These are phyloP conservation scores for Characodon lateralis DNA, from an alignment of 2,797 vertebrate genomes.

Conservation along the genomic window DNA sequence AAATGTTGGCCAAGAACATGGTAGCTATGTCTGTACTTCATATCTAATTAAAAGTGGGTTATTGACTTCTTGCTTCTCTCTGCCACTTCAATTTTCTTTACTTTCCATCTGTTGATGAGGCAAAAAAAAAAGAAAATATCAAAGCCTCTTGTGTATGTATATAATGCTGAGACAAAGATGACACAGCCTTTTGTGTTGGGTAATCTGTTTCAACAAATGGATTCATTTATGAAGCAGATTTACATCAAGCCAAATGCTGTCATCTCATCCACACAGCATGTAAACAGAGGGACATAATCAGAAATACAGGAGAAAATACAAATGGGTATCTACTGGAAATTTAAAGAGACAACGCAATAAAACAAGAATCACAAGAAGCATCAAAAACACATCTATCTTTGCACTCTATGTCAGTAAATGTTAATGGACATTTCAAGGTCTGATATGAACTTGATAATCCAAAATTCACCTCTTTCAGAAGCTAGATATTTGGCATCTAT, in stretches of 20 bases:
- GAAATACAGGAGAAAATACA: constrained; percentile 2
- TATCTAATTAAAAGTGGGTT: constrained; percentile 80
- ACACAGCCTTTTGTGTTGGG: constrained; percentile 37
- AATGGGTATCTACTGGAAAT: constrained; percentile 2
- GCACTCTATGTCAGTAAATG: constrained; percentile 12
- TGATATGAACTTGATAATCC: constrained; percentile 16
- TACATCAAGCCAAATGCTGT: constrained; percentile 11
- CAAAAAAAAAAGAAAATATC: constrained; percentile 30
- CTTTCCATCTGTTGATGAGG: constrained; percentile 59
- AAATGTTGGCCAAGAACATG: constrained; percentile 68
- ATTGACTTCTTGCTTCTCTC: constrained; percentile 67
- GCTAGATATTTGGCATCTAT: constrained; percentile 27
- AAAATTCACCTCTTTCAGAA: constrained; percentile 24
- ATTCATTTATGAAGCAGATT: constrained; percentile 62
- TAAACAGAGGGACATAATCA: constrained; percentile 10
- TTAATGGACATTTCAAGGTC: constrained; percentile 12
- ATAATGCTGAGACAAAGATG: constrained; percentile 31
- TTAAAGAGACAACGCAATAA: not conserved
- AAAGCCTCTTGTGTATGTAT: constrained; percentile 44
- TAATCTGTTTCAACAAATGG: constrained; percentile 49
- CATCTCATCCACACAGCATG: not conserved
- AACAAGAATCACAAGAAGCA: not conserved
- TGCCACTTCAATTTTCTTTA: constrained; percentile 71
- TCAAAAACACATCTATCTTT: not conserved
- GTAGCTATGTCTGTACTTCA: constrained; percentile 62